These are phyloP conservation scores for Tuberolachnus salignus DNA, from an alignment of 2,888 invertebrate genomes.

Conservation along the genomic window DNA sequence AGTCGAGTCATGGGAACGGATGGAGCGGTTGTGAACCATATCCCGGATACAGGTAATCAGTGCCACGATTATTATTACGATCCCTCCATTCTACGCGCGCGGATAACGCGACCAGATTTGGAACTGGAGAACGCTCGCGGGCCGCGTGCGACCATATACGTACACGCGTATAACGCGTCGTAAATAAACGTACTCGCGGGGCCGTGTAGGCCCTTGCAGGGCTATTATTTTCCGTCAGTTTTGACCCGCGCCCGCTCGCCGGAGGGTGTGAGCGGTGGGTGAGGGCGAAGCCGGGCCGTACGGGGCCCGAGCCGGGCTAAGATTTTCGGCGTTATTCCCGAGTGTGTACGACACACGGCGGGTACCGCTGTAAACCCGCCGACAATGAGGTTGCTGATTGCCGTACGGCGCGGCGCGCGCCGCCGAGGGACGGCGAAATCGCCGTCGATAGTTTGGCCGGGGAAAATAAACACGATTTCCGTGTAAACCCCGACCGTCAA, in stretches of 20 bases:
- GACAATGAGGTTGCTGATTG: constrained; percentile 38
- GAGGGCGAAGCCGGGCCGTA: not conserved
- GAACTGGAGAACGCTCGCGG: constrained; percentile 36
- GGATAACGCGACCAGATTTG: constrained; percentile 10
- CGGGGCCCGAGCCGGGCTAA: too few species aligned
- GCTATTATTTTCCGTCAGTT: constrained; percentile 37
- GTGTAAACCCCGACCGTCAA: not conserved
- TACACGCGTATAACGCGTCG: too few species aligned
- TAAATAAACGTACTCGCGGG: constrained; percentile 2
- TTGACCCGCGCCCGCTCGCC: not conserved
- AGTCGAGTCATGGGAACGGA: constrained; percentile 49
- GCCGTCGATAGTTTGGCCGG: not conserved
- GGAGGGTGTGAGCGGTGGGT: not conserved
- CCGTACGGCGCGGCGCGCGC: not conserved
- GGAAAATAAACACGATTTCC: not conserved
- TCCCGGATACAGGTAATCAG: constrained; percentile 56
- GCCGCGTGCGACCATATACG: constrained; percentile 2
- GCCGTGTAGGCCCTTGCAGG: constrained; percentile 23
- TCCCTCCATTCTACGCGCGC: not conserved
- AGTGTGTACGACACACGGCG: not conserved
- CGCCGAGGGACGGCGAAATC: not conserved
- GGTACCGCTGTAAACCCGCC: not conserved
- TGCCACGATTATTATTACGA: constrained; percentile 33
- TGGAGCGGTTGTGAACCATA: constrained; percentile 44
- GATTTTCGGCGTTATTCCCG: constrained; percentile 25